Evolutionary conservation across 2,888 invertebrate genomes (phyloP).

Genomic region (Rhamphomyia laevipes): DNA sequence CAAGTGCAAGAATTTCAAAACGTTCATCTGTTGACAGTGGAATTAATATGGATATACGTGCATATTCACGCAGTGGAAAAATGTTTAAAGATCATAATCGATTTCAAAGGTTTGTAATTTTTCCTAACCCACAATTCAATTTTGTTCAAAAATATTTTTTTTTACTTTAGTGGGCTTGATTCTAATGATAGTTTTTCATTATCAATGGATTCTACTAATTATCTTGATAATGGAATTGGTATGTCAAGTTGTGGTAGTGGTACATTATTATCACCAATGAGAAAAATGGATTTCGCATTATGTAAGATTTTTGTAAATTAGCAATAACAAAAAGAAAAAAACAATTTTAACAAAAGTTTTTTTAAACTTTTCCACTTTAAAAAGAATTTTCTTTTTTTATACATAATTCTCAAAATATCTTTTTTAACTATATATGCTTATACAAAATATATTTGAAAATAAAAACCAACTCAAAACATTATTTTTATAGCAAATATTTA

Average conservation of each 20-base stretch:
- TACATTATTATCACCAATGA: constrained; percentile 42
- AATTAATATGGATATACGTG: constrained; percentile 55
- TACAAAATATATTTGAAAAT: too few relatives aligned
- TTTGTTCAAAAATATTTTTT: background rate
- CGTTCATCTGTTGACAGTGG: constrained; percentile 69
- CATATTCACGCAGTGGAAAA: constrained; percentile 31
- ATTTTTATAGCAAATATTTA: too few relatives aligned
- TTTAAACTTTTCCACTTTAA: background rate
- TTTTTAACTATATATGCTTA: background rate
- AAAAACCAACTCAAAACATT: too few relatives aligned
- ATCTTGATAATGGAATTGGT: constrained; percentile 21
- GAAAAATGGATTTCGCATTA: constrained; percentile 74
- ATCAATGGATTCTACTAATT: constrained; percentile 36
- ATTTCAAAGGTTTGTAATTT: constrained; percentile 25
- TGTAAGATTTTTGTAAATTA: constrained; percentile 49
- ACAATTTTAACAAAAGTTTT: background rate
- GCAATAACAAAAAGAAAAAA: background rate
- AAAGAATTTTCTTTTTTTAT: background rate
- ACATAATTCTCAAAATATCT: background rate
- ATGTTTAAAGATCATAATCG: constrained; percentile 38
- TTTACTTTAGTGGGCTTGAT: constrained; percentile 28
- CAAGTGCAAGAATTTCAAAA: constrained; percentile 46
- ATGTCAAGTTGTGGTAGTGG: constrained; percentile 20
- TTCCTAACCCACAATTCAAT: background rate
- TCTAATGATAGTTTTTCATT: constrained; percentile 37